Evolutionary conservation across 2,113 vertebrate genomes (phyloP).

Genomic region (Mirounga angustirostris): DNA sequence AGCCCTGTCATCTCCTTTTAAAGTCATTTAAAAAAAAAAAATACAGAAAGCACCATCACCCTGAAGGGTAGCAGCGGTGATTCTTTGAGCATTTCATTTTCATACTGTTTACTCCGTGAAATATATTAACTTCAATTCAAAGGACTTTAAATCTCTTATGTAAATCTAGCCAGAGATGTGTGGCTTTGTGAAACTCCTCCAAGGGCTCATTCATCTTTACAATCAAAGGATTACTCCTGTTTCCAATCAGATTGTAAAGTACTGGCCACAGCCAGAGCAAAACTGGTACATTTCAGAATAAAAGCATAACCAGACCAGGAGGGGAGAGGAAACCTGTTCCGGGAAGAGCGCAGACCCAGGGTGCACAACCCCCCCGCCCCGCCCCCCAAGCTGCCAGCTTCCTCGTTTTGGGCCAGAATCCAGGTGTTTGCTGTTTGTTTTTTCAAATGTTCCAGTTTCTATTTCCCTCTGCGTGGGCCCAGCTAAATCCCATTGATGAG

Average conservation of each 20-base stretch:
- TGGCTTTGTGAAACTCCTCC: neutral
- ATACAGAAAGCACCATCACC: neutral
- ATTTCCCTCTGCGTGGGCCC: neutral
- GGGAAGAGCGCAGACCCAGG: accelerated
- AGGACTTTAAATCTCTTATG: constrained; percentile 16
- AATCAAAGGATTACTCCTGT: neutral
- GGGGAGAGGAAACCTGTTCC: too few species aligned
- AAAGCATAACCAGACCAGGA: neutral
- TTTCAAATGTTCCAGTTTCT: constrained; percentile 1
- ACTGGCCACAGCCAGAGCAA: neutral
- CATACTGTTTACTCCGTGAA: neutral
- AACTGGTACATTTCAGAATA: neutral
- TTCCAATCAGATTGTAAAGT: neutral
- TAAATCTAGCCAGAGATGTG: neutral
- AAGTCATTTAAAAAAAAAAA: neutral
- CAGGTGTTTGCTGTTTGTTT: neutral
- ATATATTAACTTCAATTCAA: neutral
- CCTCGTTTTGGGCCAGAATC: neutral
- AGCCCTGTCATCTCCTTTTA: neutral
- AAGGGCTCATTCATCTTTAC: neutral
- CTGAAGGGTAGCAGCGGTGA: neutral
- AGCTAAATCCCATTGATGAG: neutral
- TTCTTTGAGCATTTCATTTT: neutral
- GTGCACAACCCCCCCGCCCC: accelerated
- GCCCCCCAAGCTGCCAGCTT: neutral